Evolutionary conservation across 2,888 invertebrate genomes (phyloP), one percentile per base, ranked within the genome.

Genomic region (Trachelus iudaicus): DNA sequence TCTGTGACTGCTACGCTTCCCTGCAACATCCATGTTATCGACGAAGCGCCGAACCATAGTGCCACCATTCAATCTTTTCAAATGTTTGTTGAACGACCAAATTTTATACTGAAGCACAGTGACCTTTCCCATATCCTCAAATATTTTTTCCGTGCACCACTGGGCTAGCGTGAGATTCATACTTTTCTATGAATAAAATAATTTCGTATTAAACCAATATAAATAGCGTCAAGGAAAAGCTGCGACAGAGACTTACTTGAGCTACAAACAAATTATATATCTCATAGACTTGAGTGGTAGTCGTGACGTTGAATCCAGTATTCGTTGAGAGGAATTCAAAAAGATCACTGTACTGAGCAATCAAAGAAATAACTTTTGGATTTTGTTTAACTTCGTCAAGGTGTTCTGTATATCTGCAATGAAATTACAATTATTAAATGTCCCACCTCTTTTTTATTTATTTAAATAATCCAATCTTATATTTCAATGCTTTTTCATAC

Each of bases 91-190:
- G 2, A 77, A 76, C 0, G 85, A 83, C 34, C 78, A 77, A 13
- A 84, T 76, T 1, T 84, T 78, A 4, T 83, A 83, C 30, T 81
- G 80, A 0, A 83, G 69, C 0, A 73, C 31, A 1, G 80, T 69
- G 3, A 79, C 0, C 0, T 81, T 37, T 12, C 79, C 69, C 71
- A 88, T 73, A 9, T 76, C 73, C 0, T 40, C 35, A 0, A 76
- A 81, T 23, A 88, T 23, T 0, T 84, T 80, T 0, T 85, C 79
- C 3, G 87, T 84, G 23, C 76, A 85, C 87, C 87, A 87, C n/a
- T 82, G 78, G 0, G 88, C 87, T 11, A 83, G 13, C 6, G 74
- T 33, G 3, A 81, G 74, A 31, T 84, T 80, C 75, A 85, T 76
- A 11, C 73, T 35, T 82, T 81, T 83, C 87, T 87, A 71, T 31